These are phyloP conservation scores for Acanthacorydalis orientalis DNA, from an alignment of 2,888 invertebrate genomes.

Conservation along the genomic window DNA sequence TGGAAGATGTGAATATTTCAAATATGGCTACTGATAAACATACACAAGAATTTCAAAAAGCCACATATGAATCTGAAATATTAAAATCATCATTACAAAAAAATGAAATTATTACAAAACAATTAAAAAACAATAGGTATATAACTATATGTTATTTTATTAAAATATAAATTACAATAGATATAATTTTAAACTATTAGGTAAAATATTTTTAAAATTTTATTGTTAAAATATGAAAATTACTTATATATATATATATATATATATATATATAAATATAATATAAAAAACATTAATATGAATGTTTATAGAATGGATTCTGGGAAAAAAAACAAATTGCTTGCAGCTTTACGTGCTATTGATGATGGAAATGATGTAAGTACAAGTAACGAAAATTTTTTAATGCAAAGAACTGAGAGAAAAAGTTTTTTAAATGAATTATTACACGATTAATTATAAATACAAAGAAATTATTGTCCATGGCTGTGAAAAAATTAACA, in stretches of 20 bases:
- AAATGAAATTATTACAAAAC: constrained; percentile 4
- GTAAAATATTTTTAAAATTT: no score
- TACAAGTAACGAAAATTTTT: no score
- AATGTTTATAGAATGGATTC: constrained; percentile 4
- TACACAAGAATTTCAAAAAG: constrained; percentile 28
- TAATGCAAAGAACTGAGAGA: no score
- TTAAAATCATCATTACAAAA: constrained; percentile 30
- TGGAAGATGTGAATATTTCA: constrained; percentile 17
- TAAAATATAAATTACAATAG: no score
- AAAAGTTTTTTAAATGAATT: no score
- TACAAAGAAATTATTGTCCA: no score
- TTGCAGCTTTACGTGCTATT: constrained; percentile 45
- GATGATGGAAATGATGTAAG: constrained; percentile 28
- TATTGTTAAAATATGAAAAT: no score
- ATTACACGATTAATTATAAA: no score
- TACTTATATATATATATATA: not conserved
- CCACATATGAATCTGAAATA: constrained; percentile 30
- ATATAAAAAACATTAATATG: no score
- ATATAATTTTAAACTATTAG: no score
- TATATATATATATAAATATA: not conserved
- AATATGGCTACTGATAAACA: constrained; percentile 29
- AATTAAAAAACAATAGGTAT: constrained; percentile 2
- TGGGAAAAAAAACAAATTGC: constrained; percentile 35
- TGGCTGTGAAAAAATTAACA: no score
- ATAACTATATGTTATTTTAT: not conserved